A percentile compares a stretch with the other conserved stretches of the same genome.
These are phyloP conservation scores for Emberiza fucata DNA, from an alignment of 2,113 vertebrate species.

Conservation along the genomic window DNA sequence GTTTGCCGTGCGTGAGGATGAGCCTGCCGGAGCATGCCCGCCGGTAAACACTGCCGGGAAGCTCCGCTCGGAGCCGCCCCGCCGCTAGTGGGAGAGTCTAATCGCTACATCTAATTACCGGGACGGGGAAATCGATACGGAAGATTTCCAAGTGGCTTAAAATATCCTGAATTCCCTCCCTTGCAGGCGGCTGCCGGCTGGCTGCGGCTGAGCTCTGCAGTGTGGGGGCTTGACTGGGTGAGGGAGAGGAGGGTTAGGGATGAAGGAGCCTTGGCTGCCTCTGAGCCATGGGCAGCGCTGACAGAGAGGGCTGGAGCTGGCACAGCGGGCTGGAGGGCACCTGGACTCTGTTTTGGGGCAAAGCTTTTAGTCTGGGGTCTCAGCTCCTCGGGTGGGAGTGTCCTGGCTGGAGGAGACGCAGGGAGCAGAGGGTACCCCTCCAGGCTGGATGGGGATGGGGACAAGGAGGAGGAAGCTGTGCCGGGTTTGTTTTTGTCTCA, in stretches of 20 bases:
- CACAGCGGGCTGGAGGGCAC: rapidly evolving
- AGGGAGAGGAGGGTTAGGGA: neutral
- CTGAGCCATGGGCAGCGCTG: rapidly evolving
- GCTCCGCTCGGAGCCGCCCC: neutral
- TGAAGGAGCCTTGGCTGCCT: neutral
- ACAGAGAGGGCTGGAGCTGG: neutral
- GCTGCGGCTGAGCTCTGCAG: neutral
- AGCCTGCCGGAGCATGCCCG: neutral
- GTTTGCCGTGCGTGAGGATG: constrained; percentile 8
- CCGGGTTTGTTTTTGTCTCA: neutral
- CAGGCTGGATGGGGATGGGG: neutral
- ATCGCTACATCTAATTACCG: neutral
- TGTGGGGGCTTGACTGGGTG: rapidly evolving
- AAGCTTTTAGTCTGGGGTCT: no score
- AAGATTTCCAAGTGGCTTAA: neutral
- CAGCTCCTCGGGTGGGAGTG: rapidly evolving
- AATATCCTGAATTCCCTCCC: neutral
- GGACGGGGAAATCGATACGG: neutral
- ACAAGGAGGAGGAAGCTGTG: neutral
- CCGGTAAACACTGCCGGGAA: neutral
- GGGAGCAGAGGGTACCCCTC: neutral
- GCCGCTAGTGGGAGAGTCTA: neutral
- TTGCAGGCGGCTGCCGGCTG: neutral
- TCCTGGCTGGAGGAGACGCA: rapidly evolving
- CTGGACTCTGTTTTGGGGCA: neutral